Evolutionary conservation across 2,888 invertebrate species (phyloP).

Genomic region (Phalera bucephala): DNA sequence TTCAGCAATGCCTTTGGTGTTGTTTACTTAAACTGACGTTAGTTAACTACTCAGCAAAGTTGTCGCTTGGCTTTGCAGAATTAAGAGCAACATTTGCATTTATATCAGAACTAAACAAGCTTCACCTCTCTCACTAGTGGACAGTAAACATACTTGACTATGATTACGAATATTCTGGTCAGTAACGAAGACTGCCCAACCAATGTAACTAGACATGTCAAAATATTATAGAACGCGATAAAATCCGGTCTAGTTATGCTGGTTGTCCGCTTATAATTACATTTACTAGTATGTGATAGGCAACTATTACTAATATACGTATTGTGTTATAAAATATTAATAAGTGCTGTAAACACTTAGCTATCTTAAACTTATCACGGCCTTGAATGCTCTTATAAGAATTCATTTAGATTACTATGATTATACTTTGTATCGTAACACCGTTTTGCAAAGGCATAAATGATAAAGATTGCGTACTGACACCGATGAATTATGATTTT

Average conservation of each 20-base stretch:
- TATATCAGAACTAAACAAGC: conserved; percentile 33
- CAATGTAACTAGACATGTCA: conserved; percentile 29
- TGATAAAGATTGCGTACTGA: conserved; percentile 19
- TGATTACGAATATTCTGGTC: conserved; percentile 43
- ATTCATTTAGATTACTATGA: conserved; percentile 39
- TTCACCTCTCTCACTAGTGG: conserved; percentile 45
- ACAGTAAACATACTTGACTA: conserved; percentile 49
- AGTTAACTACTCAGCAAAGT: background rate
- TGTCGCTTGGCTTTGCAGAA: conserved; percentile 3
- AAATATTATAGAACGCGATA: conserved; percentile 16
- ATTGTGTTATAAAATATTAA: conserved; percentile 54
- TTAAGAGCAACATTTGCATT: conserved; percentile 18
- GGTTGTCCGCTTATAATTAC: conserved; percentile 29
- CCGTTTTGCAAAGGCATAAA: conserved; percentile 37
- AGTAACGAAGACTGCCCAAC: conserved; percentile 32
- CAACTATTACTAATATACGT: conserved; percentile 47
- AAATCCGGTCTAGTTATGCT: conserved; percentile 28
- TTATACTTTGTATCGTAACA: conserved; percentile 31
- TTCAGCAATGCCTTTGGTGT: no score
- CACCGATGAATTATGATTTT: conserved; percentile 11
- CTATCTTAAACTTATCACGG: conserved; percentile 72
- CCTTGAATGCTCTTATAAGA: conserved; percentile 61
- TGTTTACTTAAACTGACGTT: no score
- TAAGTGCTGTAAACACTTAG: conserved; percentile 61
- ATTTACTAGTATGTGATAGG: conserved; percentile 42